phyloP scores from a whole-genome alignment of 2,797 vertebrate species.

The Presbytis comata region DNA sequence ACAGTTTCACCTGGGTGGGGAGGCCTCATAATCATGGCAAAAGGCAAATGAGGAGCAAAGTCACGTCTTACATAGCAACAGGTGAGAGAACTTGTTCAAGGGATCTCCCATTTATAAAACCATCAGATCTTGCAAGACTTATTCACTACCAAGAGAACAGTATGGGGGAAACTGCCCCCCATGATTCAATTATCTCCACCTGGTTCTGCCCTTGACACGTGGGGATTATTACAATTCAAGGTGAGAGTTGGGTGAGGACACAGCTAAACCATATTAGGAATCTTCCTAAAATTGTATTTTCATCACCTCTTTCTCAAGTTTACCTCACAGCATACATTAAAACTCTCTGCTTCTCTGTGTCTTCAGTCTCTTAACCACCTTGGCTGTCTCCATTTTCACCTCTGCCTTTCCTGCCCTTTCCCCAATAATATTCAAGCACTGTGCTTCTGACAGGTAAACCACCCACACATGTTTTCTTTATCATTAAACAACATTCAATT shows the following conservation, averaged over 20 bases:
- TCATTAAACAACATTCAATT: conserved; percentile 69
- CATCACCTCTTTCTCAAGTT: not conserved
- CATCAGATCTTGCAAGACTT: not conserved
- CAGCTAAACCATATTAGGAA: not conserved
- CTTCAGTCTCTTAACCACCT: not conserved
- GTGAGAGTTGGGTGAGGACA: not conserved
- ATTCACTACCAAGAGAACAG: not conserved
- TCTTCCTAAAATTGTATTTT: not conserved
- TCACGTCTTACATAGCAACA: not conserved
- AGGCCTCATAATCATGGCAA: not conserved
- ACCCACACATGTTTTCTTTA: conserved; percentile 24
- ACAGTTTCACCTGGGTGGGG: not conserved
- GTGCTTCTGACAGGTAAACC: conserved; percentile 35
- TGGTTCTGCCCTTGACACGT: not conserved
- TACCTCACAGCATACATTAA: not conserved
- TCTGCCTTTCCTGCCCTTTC: not conserved
- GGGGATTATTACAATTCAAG: not conserved
- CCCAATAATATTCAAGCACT: not conserved
- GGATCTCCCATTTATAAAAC: not conserved
- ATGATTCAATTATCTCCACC: not conserved
- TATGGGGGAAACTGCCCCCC: not conserved
- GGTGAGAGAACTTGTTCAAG: not conserved
- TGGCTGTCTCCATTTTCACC: not conserved
- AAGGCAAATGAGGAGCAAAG: not conserved
- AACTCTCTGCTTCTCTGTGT: not conserved